These are phyloP conservation scores for Amphilophus citrinellus DNA, from an alignment of 2,113 vertebrate genomes.

Conservation along the genomic window DNA sequence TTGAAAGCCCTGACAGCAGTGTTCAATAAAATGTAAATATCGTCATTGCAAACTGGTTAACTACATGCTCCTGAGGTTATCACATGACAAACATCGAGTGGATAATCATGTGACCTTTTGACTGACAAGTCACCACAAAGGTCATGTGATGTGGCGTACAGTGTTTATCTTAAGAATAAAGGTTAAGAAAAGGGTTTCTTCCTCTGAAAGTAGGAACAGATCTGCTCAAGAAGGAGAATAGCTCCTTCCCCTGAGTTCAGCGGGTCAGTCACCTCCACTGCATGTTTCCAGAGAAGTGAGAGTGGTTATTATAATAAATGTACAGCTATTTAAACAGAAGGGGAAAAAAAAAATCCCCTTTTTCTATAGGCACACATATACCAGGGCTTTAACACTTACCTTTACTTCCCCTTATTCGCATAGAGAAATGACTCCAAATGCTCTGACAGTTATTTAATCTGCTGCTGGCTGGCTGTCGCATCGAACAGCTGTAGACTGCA, in stretches of 20 bases:
- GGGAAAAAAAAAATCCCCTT: neutral
- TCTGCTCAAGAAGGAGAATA: neutral
- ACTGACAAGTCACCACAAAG: neutral
- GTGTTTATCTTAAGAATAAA: neutral
- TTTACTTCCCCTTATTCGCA: slow-evolving; percentile 30
- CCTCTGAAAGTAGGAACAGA: slow-evolving; percentile 12
- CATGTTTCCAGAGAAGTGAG: slow-evolving; percentile 20
- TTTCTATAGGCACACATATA: neutral
- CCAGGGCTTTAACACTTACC: neutral
- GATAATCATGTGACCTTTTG: neutral
- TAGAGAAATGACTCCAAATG: neutral
- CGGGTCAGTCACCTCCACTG: rapidly evolving
- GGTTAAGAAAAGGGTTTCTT: neutral
- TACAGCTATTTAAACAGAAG: neutral
- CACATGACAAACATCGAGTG: neutral
- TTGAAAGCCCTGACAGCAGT: rapidly evolving
- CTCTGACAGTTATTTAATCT: neutral
- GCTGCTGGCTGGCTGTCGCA: neutral
- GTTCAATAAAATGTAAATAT: neutral
- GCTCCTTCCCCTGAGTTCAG: neutral
- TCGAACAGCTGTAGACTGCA: neutral
- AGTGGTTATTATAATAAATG: neutral
- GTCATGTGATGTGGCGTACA: neutral
- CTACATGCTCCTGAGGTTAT: neutral
- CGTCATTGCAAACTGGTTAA: neutral